Evolutionary conservation across 2,888 invertebrate genomes (phyloP).

Genomic region (Drosophila monieri): DNA sequence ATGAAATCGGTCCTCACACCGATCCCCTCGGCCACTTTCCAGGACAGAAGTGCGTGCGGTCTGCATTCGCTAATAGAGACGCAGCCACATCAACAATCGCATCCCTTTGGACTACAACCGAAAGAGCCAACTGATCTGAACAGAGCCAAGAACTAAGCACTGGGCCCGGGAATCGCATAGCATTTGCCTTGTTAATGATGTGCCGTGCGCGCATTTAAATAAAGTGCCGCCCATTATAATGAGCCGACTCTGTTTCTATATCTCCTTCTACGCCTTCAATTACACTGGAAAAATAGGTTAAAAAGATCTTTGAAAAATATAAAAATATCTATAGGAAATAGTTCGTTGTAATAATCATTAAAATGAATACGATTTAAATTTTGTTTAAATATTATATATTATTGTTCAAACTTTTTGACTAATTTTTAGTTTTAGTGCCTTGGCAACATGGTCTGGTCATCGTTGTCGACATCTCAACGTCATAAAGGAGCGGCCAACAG

Average conservation of each 20-base stretch:
- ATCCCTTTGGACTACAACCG: conserved; percentile 23
- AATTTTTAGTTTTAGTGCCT: not conserved
- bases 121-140: conserved; percentile 12
- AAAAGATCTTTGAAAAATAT: not conserved
- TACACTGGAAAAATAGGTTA: conserved; percentile 9
- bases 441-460: conserved; percentile 35
- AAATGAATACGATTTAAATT: too few relatives aligned
- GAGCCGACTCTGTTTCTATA: conserved; percentile 62
- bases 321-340: not conserved
- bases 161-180: conserved; percentile 11
- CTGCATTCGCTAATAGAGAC: conserved; percentile 62
- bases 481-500: conserved; percentile 70
- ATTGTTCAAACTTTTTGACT: too few relatives aligned
- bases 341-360: not conserved
- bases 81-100: conserved; percentile 50
- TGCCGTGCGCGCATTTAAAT: conserved; percentile 77
- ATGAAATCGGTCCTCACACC: conserved; percentile 58
- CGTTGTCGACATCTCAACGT: conserved; percentile 60
- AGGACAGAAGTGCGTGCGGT: conserved; percentile 68
- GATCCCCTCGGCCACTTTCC: conserved; percentile 3
- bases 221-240: conserved; percentile 78
- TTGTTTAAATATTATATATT: too few relatives aligned
- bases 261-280: conserved; percentile 15
- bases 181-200: conserved; percentile 76
- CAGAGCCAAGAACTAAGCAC: not conserved